Percentiles rank a stretch among this genome's conserved stretches.
These are phyloP conservation scores for Bombyx mandarina DNA, from an alignment of 1,140 invertebrate species.

Conservation along the genomic window DNA sequence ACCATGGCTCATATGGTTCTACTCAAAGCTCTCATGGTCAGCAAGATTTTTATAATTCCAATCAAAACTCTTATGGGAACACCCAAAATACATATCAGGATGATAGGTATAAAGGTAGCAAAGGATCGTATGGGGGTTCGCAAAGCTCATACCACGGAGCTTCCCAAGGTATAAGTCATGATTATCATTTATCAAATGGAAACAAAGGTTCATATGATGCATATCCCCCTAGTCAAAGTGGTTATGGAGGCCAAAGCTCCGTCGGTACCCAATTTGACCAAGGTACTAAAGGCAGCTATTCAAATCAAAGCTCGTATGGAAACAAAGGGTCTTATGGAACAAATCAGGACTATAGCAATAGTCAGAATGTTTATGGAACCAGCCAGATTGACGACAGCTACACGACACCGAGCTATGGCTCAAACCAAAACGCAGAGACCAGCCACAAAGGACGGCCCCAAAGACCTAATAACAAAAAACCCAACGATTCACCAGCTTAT, in stretches of 20 bases:
- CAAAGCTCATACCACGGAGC: slow-evolving; percentile 6
- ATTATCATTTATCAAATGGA: slow-evolving; percentile 4
- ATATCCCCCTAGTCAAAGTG: slow-evolving; percentile 3
- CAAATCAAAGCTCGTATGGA: slow-evolving; percentile 12
- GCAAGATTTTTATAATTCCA: slow-evolving; percentile 6
- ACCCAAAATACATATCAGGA: slow-evolving; percentile 8
- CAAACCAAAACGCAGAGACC: background rate
- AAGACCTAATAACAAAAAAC: slow-evolving; percentile 13
- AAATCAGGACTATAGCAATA: slow-evolving; percentile 1
- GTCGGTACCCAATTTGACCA: slow-evolving; percentile 10
- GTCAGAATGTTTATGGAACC: slow-evolving; percentile 12
- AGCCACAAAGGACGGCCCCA: slow-evolving; percentile 1
- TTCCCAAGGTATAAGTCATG: slow-evolving; percentile 8
- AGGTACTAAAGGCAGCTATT: slow-evolving; percentile 5
- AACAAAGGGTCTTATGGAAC: slow-evolving; percentile 11
- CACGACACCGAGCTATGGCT: slow-evolving; percentile 1
- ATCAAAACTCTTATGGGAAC: slow-evolving; percentile 10
- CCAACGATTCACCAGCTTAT: slow-evolving; percentile 6
- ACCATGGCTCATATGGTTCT: background rate
- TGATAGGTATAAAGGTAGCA: slow-evolving; percentile 1
- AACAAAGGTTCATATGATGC: slow-evolving; percentile 2
- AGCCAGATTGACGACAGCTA: slow-evolving; percentile 1
- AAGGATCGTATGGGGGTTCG: slow-evolving; percentile 9
- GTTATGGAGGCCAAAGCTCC: slow-evolving; percentile 9
- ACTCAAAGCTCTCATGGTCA: slow-evolving; percentile 6